Percentiles rank a stretch among this genome's conserved stretches.
Conservation (phyloP, 2,797 vertebrate genomes). For the Macropus fuliginosus region DNA sequence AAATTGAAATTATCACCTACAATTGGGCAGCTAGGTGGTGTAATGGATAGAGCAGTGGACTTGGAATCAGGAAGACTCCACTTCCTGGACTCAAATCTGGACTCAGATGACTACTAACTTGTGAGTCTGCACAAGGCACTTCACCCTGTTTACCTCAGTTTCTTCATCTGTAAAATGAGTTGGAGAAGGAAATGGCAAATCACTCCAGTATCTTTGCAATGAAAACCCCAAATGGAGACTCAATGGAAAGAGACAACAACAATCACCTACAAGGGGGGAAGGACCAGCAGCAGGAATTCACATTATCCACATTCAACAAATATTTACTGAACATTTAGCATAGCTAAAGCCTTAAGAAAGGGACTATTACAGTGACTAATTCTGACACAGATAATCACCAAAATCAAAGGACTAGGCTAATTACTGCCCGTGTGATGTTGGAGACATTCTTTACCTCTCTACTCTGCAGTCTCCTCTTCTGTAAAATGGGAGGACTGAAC, state of each 20-base stretch:
- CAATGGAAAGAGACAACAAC: not conserved
- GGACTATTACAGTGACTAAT: not conserved
- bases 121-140: not conserved
- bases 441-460: not conserved
- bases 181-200: not conserved
- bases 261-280: not conserved
- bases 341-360: not conserved
- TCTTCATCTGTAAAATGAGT: not conserved
- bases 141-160: not conserved
- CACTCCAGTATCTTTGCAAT: not conserved
- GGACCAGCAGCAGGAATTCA: not conserved
- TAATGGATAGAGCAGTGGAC: not conserved
- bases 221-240: not conserved
- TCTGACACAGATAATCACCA: not conserved
- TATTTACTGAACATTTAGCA: not conserved
- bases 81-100: not conserved
- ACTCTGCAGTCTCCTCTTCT: not conserved
- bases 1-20: not conserved
- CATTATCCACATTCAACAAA: not conserved
- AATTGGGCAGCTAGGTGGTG: not conserved
- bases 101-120: not conserved
- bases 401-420: not conserved
- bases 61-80: not conserved
- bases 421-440: not conserved
- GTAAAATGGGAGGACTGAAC: not conserved